Percentiles rank a stretch among this genome's conserved stretches.
phyloP scores from a whole-genome alignment of 2,797 vertebrate genomes.

The Hippopotamyrus pictus region DNA sequence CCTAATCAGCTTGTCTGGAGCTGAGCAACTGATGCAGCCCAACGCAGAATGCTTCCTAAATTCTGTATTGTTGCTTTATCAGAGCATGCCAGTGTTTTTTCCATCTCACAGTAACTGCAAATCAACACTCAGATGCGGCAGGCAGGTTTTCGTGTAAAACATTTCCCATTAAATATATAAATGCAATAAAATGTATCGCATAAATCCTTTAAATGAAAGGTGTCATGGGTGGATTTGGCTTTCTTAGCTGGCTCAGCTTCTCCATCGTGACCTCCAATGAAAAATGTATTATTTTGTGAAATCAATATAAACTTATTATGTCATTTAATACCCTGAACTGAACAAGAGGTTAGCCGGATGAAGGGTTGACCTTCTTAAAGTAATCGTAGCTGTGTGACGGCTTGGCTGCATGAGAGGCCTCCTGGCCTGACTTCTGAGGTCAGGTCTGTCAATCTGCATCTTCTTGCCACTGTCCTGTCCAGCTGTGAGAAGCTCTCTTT shows the following conservation, averaged over 20 bases:
- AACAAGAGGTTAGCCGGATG: not conserved
- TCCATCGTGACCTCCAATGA: not conserved
- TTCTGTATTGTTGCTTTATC: not conserved
- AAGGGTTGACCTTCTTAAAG: not conserved
- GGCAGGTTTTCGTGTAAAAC: not conserved
- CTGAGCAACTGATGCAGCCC: not conserved
- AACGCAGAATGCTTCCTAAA: not conserved
- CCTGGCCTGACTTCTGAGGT: not conserved
- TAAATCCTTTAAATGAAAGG: not conserved
- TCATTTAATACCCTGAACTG: not conserved
- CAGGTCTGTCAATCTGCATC: not conserved
- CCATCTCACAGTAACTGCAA: not conserved
- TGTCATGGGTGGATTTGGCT: not conserved
- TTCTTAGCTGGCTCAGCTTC: not conserved
- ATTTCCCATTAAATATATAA: not conserved
- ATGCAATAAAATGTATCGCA: not conserved
- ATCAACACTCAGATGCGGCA: not conserved
- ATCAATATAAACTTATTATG: not conserved
- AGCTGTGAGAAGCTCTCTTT: not conserved
- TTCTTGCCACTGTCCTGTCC: not conserved
- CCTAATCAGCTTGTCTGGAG: not conserved
- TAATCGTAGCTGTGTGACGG: not conserved
- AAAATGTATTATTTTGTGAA: not conserved
- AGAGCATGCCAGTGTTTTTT: not conserved
- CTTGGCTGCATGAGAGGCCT: not conserved